phyloP scores from a whole-genome alignment of 1,140 invertebrate species.

The Sesamia nonagrioides region DNA sequence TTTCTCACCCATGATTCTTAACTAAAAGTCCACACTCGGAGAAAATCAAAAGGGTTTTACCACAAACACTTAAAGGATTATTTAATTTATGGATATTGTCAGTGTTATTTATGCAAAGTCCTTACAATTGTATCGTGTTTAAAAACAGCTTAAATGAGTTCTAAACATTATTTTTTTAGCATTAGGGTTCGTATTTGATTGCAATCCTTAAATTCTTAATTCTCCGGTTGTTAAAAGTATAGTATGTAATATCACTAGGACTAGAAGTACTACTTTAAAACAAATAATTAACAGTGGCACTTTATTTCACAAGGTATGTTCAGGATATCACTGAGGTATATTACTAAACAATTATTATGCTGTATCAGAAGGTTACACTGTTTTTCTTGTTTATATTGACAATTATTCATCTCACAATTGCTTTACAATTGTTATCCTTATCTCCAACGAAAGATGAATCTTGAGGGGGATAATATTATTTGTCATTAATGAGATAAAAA shows the following conservation, averaged over 20 bases:
- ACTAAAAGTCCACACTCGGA: background rate
- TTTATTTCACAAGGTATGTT: background rate
- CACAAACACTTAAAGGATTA: too few species aligned
- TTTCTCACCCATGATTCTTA: constrained; percentile 26
- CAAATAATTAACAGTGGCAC: background rate
- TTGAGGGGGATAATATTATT: constrained; percentile 19
- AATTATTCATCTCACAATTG: constrained; percentile 48
- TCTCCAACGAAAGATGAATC: constrained; percentile 60
- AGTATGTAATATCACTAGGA: background rate
- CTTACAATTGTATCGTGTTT: too few species aligned
- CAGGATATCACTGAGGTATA: background rate
- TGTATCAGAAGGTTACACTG: background rate
- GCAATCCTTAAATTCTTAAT: background rate
- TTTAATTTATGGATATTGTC: too few species aligned
- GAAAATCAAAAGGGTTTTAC: background rate
- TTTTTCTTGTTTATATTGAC: constrained; percentile 32
- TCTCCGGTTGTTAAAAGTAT: background rate
- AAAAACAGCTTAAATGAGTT: too few species aligned
- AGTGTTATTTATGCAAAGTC: too few species aligned
- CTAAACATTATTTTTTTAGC: too few species aligned
- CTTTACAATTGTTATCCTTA: constrained; percentile 68
- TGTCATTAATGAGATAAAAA: constrained; percentile 27
- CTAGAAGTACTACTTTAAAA: background rate
- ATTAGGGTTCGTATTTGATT: background rate
- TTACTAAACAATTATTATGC: background rate